Evolutionary conservation across 2,797 vertebrate species (phyloP).

Genomic region (Scarus forsteni): DNA sequence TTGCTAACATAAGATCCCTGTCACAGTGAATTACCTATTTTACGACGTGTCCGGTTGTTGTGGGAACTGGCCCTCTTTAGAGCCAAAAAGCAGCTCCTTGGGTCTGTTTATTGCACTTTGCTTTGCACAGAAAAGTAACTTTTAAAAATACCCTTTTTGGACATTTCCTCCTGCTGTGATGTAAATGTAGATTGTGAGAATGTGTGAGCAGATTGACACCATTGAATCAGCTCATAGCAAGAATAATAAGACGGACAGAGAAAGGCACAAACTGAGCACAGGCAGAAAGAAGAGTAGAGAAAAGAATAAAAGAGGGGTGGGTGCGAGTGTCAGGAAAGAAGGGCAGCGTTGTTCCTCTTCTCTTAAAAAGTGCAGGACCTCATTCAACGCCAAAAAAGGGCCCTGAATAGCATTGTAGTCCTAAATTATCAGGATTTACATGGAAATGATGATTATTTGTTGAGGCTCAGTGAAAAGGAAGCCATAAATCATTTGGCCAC

Average conservation of each 20-base stretch:
- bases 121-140: slow-evolving; percentile 22
- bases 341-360: slow-evolving; percentile 64
- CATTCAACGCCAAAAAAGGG: slow-evolving; percentile 65
- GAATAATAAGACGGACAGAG: slow-evolving; percentile 58
- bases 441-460: slow-evolving; percentile 81
- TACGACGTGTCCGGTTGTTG: slow-evolving; percentile 52
- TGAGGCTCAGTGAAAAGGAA: slow-evolving; percentile 69
- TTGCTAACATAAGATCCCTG: slow-evolving; percentile 51
- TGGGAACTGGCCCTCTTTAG: slow-evolving; percentile 35
- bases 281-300: slow-evolving; percentile 43
- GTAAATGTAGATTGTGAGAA: slow-evolving; percentile 38
- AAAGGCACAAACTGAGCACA: slow-evolving; percentile 42
- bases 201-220: slow-evolving; percentile 29
- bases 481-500: slow-evolving; percentile 69
- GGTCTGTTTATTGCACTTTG: slow-evolving; percentile 31
- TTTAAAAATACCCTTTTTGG: slow-evolving; percentile 5
- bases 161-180: slow-evolving; percentile 24
- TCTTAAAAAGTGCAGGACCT: slow-evolving; percentile 45
- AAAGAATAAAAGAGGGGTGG: slow-evolving; percentile 43
- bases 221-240: slow-evolving; percentile 56
- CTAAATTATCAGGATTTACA: slow-evolving; percentile 84
- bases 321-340: slow-evolving; percentile 54
- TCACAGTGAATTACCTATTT: slow-evolving; percentile 67
- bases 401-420: slow-evolving; percentile 56
- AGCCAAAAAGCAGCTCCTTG: slow-evolving; percentile 15